Conservation (phyloP, 2,797 vertebrate species). For the Orientallactaga sibirica region DNA sequence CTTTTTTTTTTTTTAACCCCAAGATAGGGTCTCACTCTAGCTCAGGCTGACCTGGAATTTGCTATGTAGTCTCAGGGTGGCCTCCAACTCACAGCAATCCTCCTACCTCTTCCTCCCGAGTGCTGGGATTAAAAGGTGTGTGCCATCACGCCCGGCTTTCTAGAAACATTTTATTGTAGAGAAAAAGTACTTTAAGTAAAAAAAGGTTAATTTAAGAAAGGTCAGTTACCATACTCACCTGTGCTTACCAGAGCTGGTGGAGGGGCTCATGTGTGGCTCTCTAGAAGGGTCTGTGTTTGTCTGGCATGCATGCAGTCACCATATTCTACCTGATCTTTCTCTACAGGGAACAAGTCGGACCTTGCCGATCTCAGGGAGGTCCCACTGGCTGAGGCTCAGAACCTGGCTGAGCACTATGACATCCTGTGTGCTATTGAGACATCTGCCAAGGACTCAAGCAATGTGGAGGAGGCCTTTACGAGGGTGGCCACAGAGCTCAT, state of each 20-base stretch:
- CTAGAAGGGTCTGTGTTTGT: not conserved
- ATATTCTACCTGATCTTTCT: slow-evolving; percentile 17
- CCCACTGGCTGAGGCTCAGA: slow-evolving; percentile 90
- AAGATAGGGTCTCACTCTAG: too few relatives aligned
- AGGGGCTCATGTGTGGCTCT: not conserved
- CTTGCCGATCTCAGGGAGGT: slow-evolving; percentile 91
- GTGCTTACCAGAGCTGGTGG: not conserved
- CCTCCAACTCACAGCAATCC: too few relatives aligned
- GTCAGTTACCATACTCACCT: not conserved
- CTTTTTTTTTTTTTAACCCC: too few relatives aligned
- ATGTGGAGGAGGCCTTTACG: slow-evolving; percentile 93
- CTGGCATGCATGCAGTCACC: not conserved
- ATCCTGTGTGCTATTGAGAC: slow-evolving; percentile 93
- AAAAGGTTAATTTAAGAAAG: not conserved
- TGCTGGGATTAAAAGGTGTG: too few relatives aligned
- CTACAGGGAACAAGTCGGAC: slow-evolving; percentile 93
- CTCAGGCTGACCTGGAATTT: too few relatives aligned
- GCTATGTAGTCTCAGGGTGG: too few relatives aligned
- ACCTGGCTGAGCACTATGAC: slow-evolving; percentile 90
- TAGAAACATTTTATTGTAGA: not conserved
- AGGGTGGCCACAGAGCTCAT: slow-evolving; percentile 93
- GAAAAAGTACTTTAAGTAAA: not conserved
- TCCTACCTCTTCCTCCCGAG: too few relatives aligned
- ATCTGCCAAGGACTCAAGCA: slow-evolving; percentile 93
- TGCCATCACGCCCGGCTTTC: not conserved